Evolutionary conservation across 2,113 vertebrate genomes (phyloP), one percentile per base, ranked within the genome.

Genomic region (Ceuthmochares aereus): DNA sequence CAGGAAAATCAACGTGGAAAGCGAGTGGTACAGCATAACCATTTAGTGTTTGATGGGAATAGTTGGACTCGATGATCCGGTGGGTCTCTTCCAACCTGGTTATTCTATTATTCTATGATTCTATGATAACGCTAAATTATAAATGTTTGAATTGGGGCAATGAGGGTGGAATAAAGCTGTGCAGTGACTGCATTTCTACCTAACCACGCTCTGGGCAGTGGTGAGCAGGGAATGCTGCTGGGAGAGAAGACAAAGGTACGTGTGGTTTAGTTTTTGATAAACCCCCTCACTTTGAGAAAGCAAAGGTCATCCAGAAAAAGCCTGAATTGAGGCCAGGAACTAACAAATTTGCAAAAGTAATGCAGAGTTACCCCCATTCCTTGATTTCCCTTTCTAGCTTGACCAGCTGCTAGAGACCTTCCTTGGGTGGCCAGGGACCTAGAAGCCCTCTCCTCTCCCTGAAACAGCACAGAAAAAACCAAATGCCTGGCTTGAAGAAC

Each of bases 141-240:
- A 23, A 30, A 5, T 12, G 0, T 54, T 37, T 16, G 80, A 19
- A 1, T 4, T 51, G 45, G 29, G 58, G 21, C 4, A 11, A 10
- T 7, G 34, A 13, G 4, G 40, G 40, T 40, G 40, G 40, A 40
- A 40, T 14, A 10, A 45, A 67, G 10, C 22, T 37, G 23, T 9
- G 62, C 22, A 27, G 30, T 8, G 74, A 0, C 5, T 80, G 7
- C 4, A 0, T 18, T 55, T 40, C 45, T 47, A 2, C 4, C 18
- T 27, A 36, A 8, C 27, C 1, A 0, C 1, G 0, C 22, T 40
- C 32, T 47, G 51, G 64, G 56, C 7, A 66, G 30, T 1, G 10
- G 42, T 32, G 63, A 54, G 30, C 64, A 8, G 27, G 43, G 42
- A 55, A 23, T 10, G 30, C 40, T 74, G 55, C 59, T 34, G 69